Evolutionary conservation across 2,797 vertebrate species (phyloP).

Genomic region (Poecilia wingei): DNA sequence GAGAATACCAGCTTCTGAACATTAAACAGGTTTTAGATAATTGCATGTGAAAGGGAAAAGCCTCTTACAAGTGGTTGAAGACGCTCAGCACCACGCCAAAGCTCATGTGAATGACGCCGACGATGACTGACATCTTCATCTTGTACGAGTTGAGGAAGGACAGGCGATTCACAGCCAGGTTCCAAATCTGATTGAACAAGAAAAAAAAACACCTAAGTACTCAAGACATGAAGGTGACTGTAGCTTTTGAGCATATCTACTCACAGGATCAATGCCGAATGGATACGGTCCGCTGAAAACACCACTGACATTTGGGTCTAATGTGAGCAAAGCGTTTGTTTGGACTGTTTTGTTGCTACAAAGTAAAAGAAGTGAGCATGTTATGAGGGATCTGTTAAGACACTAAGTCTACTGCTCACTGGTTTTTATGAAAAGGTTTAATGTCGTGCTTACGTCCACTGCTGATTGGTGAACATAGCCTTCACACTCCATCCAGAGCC

Average conservation of each 20-base stretch:
- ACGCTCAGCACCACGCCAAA: constrained; percentile 92
- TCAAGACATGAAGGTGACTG: background rate
- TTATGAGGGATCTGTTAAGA: background rate
- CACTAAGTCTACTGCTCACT: background rate
- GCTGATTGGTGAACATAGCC: constrained; percentile 86
- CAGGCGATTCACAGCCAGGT: constrained; percentile 93
- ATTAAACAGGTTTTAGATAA: background rate
- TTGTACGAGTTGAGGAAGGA: constrained; percentile 98
- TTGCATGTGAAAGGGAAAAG: background rate
- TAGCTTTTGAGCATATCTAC: constrained; percentile 54
- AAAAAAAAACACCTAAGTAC: constrained; percentile 32
- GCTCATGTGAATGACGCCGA: constrained; percentile 94
- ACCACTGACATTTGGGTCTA: constrained; percentile 90
- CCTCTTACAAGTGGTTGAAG: constrained; percentile 95
- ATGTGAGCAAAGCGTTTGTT: constrained; percentile 79
- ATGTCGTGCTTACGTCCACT: constrained; percentile 88
- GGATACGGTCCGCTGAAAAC: constrained; percentile 92
- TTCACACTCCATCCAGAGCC: constrained; percentile 93
- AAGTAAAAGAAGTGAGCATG: background rate
- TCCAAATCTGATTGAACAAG: constrained; percentile 89
- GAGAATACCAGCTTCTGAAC: background rate
- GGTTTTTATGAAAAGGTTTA: background rate
- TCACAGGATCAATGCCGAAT: constrained; percentile 94
- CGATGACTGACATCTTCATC: constrained; percentile 98
- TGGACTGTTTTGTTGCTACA: constrained; percentile 82